Conservation (phyloP, 2,888 invertebrate species). For the Heliconius erato region DNA sequence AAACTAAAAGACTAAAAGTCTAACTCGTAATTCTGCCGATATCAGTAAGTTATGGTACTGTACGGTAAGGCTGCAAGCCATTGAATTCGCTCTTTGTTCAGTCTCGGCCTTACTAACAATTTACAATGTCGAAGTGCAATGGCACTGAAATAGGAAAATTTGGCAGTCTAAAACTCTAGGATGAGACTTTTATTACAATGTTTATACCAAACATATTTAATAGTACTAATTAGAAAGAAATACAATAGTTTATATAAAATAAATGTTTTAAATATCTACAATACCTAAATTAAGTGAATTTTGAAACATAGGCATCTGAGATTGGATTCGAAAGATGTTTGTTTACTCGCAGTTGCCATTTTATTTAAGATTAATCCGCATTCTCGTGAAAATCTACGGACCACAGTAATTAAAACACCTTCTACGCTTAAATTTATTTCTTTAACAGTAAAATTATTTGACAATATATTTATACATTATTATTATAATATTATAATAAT, state of each 20-base stretch:
- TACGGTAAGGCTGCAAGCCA: conserved; percentile 27
- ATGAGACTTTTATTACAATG: conserved; percentile 11
- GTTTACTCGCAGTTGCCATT: not conserved
- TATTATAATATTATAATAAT: too few species aligned
- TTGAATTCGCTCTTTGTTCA: conserved; percentile 28
- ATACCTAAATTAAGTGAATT: not conserved
- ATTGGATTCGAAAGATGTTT: not conserved
- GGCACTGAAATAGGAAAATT: conserved; percentile 6
- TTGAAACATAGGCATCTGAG: not conserved
- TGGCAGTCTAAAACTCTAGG: not conserved
- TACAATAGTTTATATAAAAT: not conserved
- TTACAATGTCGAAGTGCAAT: conserved; percentile 17
- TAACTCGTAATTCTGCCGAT: conserved; percentile 25
- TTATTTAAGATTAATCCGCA: not conserved
- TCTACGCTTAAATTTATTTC: not conserved
- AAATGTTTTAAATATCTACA: not conserved
- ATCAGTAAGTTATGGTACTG: conserved; percentile 26
- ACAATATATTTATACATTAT: not conserved
- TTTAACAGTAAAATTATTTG: not conserved
- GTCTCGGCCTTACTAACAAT: conserved; percentile 20
- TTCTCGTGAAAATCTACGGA: not conserved
- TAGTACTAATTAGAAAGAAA: not conserved
- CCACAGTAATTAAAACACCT: not conserved
- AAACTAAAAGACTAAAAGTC: conserved; percentile 7
- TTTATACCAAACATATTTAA: not conserved